Base-by-base conservation (phyloP, 2,888 invertebrate species). In the Tridacna crocea region DNA sequence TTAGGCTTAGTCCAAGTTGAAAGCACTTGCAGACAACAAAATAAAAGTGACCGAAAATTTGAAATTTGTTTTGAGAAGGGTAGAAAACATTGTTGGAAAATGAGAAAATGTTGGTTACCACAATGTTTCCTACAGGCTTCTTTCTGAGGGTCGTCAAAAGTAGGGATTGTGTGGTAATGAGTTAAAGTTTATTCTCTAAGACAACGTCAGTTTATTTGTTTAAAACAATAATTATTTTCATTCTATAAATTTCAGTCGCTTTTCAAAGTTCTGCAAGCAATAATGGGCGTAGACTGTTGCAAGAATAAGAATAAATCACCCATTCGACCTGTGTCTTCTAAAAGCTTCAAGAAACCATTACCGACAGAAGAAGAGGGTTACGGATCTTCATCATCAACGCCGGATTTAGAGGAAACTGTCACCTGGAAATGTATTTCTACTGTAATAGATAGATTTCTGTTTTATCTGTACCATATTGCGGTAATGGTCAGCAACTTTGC, bases 391-490 rank as follows among this genome's bases (percentile, higher is more conserved):
- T 4, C 12, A 13, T 61, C 13, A 19, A 61, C 13, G 2, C 13
- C 22, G 13, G 61, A 61, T 24, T 10, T 61, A 17, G 61, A 61
- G 22, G 61, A 61, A 24, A 22, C 15, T 22, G 13, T 61, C 22
- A 61, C 61, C 12, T 61, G 61, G 61, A 61, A 61, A 22, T 61
- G 61, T 61, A 61, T 61, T 24, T n/a, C 61, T 4, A 22, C 22
- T 6, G 22, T 22, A 3, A 22, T 61, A 13, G 61, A 61, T 22
- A 19, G 61, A 4, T 61, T 61, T 24, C 22, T 61, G 3, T 61
- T 61, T 61, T 61, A 61, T 24, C 24, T 61, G 3, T 61, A 61
- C 22, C 15, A 61, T 61, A 24, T 61, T n/a, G 61, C 24, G 2
- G 61, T 61, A 8, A 4, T 61, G 15, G 22, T 61, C 1, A 13